Percentiles rank a stretch among this genome's conserved stretches.
Evolutionary conservation across 2,113 vertebrate species (phyloP).

Genomic region (Phalacrocorax pelagicus): DNA sequence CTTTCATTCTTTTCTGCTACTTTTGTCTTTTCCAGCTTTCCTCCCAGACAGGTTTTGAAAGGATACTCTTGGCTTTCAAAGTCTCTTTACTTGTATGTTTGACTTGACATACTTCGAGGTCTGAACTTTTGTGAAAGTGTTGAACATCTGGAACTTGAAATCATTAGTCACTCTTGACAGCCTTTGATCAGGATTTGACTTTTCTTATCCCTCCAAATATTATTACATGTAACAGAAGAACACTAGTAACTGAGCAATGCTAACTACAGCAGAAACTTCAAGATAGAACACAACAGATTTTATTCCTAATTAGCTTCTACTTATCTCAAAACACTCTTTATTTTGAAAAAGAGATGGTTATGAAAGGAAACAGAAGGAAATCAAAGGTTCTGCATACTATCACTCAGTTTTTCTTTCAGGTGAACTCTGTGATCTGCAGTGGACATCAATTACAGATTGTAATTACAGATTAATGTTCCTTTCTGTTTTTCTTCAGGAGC

Average conservation of each 20-base stretch:
- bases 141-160: background rate
- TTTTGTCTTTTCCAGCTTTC: background rate
- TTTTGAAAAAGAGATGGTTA: background rate
- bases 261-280: background rate
- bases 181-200: background rate
- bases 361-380: background rate
- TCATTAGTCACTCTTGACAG: background rate
- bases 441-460: background rate
- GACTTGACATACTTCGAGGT: background rate
- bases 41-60: background rate
- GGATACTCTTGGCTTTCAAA: background rate
- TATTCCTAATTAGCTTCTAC: background rate
- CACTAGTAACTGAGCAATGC: background rate
- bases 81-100: background rate
- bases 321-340: background rate
- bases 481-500: conserved; percentile 67
- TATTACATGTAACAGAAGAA: background rate
- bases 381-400: background rate
- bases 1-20: background rate
- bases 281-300: background rate
- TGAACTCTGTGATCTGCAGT: background rate
- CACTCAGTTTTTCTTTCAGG: background rate
- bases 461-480: background rate
- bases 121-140: background rate
- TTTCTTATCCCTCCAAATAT: background rate